Base-by-base conservation (phyloP, 92 coral and sea anemone species). In the Pocillopora meandrina region DNA sequence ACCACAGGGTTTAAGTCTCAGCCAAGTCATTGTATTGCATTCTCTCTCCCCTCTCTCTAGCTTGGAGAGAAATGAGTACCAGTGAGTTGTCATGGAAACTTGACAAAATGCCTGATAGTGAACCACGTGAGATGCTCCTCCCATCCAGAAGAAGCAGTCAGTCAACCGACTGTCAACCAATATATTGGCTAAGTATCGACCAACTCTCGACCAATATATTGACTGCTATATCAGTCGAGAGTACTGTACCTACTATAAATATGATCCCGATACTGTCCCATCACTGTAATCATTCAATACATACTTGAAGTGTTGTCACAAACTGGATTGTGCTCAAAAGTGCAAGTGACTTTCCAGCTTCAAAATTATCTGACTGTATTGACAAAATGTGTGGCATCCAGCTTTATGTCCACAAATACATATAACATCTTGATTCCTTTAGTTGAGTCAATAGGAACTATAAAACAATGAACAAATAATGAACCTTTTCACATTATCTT, bases 221-320 rank as follows among this genome's bases (percentile, higher is more conserved):
- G 26, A 23, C 26, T 23, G 26, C 26, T 23, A 23, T n/a, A n/a
- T n/a, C 26, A 23, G 26, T 23, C 26, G 26, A 23, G 26, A 23
- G 26, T 23, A 23, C 26, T 23, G 26, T 23, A 23, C 26, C 26
- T 23, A 23, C 26, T 23, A 23, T 23, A 23, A 23, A 23, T 0
- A 23, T 23, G 26, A 23, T 23, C 26, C 26, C 26, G 26, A 23
- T 23, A 23, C 26, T 23, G 26, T 23, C 26, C 26, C 26, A 23
- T 23, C 26, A 23, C 26, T 23, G 26, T 23, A 59, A 2, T 12
- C 10, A 10, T 12, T 59, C 1, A 12, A 2, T 14, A 85, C 83
- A 49, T 81, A 96, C 98, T 94, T 96, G 98, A 26, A 96, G 88
- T n/a, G 98, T 92, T 33, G 98, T 95, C 61, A 94, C 98, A 89